Evolutionary conservation across 2,113 vertebrate genomes (phyloP), one percentile per base, ranked within the genome.

Genomic region (Chrysochloris asiatica): DNA sequence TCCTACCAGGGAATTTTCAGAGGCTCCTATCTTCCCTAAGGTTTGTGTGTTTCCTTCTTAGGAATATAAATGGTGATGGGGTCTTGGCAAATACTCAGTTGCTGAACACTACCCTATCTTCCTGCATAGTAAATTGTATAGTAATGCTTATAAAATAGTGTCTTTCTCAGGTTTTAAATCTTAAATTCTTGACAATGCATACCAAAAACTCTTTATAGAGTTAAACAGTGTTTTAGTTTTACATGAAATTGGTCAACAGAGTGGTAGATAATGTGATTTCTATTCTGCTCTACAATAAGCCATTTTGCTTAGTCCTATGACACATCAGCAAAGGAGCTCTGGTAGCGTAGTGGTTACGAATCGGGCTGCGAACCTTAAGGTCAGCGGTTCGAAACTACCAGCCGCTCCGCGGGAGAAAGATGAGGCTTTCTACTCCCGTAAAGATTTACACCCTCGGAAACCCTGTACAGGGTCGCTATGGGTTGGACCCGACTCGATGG

Each of bases 161-260:
- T 65, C 21, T 45, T 91, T 7, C n/a, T 63, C 47, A 26, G 9
- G 17, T 17, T 91, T 69, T 47, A 82, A 76, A 63, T 41, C 24
- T 78, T 86, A 69, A 86, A 9, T 84, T 84, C 85, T 92, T 26
- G 14, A 78, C 73, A 86, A n/a, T n/a, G n/a, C 73, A 69, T 16
- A 69, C 67, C 38, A 73, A 88, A 83, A 52, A 5, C 36, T 59
- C 83, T 45, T 69, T 56, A 82, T 85, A 79, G 47, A 89, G 22
- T 21, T 77, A 59, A 90, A 73, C 4, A 26, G 21, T 22, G 77
- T 65, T 76, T 72, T 7, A 83, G 30, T n/a, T 80, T 73, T 41
- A 36, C 81, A 87, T 30, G 50, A 3, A n/a, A 33, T 43, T 45
- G 30, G 13, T 56, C n/a, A 61, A 8, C 19, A 95, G 90, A 91